phyloP scores from a whole-genome alignment of 2,797 vertebrate species.

The Macrochelys suwanniensis region DNA sequence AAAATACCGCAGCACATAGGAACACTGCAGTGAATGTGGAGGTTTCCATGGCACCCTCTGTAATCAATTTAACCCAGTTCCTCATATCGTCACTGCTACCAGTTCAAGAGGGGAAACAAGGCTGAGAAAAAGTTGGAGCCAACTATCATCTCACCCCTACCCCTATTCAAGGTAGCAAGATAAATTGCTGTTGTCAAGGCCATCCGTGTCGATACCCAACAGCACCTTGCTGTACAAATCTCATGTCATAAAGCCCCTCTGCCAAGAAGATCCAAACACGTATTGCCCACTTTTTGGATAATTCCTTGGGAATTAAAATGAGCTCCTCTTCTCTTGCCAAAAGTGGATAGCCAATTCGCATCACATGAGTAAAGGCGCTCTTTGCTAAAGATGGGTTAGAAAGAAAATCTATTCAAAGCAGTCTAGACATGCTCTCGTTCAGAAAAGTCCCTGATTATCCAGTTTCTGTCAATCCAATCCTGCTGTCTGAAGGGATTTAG shows the following conservation, averaged over 20 bases:
- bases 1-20: neutral
- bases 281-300: conserved; percentile 34
- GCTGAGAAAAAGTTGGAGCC: neutral
- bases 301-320: conserved; percentile 57
- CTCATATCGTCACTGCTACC: neutral
- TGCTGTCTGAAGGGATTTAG: neutral
- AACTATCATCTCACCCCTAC: neutral
- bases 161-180: conserved; percentile 51
- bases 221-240: conserved; percentile 49
- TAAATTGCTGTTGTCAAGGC: conserved; percentile 64
- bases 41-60: neutral
- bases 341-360: conserved; percentile 1
- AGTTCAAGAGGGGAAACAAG: neutral
- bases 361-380: neutral
- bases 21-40: neutral
- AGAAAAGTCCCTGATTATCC: neutral
- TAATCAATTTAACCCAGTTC: neutral
- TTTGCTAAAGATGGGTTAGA: conserved; percentile 37
- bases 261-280: conserved; percentile 17
- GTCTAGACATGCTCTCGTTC: neutral
- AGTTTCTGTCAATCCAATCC: neutral
- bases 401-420: conserved; percentile 35
- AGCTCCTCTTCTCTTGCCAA: conserved; percentile 23
- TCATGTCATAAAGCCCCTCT: conserved; percentile 48
- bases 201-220: conserved; percentile 61